These are phyloP conservation scores for Murina feae DNA, from an alignment of 2,113 vertebrate species.

Conservation along the genomic window DNA sequence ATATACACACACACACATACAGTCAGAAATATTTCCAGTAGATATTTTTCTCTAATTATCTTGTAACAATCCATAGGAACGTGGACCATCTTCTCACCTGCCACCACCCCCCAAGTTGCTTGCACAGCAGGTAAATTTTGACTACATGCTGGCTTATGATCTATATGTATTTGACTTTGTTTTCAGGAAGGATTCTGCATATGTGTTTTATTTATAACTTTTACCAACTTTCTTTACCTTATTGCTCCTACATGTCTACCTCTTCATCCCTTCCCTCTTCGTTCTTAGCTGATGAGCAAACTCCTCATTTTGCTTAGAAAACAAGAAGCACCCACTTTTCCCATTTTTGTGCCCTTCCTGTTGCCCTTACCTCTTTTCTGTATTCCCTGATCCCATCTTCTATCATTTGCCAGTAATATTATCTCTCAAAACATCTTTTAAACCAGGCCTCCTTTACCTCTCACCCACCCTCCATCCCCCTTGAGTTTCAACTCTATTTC, in stretches of 20 bases:
- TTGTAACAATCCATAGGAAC: slow-evolving; percentile 73
- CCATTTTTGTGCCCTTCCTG: too few species aligned
- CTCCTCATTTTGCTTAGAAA: not conserved
- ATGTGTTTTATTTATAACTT: not conserved
- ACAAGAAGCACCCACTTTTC: not conserved
- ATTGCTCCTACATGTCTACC: not conserved
- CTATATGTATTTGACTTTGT: not conserved
- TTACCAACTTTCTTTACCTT: not conserved
- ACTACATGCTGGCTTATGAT: not conserved
- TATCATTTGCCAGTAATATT: not conserved
- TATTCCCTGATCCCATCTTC: not conserved
- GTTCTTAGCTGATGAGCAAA: not conserved
- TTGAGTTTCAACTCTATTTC: not conserved
- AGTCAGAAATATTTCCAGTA: not conserved
- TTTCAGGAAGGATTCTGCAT: not conserved
- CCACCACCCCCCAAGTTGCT: slow-evolving; percentile 80
- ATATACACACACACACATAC: too few species aligned
- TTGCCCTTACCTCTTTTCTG: not conserved
- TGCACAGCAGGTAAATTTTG: slow-evolving; percentile 78
- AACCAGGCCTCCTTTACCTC: not conserved
- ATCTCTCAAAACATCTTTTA: not conserved
- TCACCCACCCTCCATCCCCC: not conserved
- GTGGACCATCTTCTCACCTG: slow-evolving; percentile 74
- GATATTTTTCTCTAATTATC: not conserved
- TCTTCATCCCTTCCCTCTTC: not conserved